A percentile compares a stretch with the other conserved stretches of the same genome.
These are phyloP conservation scores for Acanthisitta chloris DNA, from an alignment of 2,113 vertebrate species.

Conservation along the genomic window DNA sequence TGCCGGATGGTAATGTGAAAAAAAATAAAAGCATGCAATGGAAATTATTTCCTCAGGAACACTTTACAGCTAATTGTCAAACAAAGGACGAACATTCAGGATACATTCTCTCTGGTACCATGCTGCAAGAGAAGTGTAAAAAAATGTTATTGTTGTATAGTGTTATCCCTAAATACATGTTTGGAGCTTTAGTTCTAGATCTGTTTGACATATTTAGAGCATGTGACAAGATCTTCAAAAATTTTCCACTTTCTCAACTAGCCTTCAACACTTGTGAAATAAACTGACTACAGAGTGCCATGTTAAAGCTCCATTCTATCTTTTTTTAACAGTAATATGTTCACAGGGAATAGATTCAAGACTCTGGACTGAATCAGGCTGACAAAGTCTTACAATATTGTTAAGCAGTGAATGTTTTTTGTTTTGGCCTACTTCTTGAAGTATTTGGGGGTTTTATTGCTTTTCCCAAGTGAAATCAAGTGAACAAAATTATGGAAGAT, in stretches of 20 bases:
- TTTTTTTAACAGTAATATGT: conserved; percentile 52
- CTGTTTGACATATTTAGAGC: conserved; percentile 60
- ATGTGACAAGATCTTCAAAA: conserved; percentile 55
- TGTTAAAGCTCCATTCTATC: conserved; percentile 42
- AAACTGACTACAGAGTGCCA: conserved; percentile 52
- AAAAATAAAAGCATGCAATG: not conserved
- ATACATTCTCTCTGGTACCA: not conserved
- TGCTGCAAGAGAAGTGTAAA: not conserved
- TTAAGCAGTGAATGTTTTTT: not conserved
- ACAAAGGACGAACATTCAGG: not conserved
- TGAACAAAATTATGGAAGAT: not conserved
- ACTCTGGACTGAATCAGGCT: conserved; percentile 14
- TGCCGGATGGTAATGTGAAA: not conserved
- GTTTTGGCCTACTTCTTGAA: not conserved
- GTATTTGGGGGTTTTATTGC: not conserved
- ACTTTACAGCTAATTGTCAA: not conserved
- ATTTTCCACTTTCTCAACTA: conserved; percentile 54
- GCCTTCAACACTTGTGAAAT: conserved; percentile 66
- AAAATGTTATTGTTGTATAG: conserved; percentile 5
- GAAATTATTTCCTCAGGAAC: not conserved
- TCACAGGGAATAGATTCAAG: conserved; percentile 44
- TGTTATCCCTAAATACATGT: conserved; percentile 2
- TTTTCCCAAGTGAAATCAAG: not conserved
- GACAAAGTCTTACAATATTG: conserved; percentile 16
- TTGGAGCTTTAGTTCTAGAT: conserved; percentile 12